These are phyloP conservation scores for Apis cerana DNA, from an alignment of 1,140 invertebrate genomes.

Conservation along the genomic window DNA sequence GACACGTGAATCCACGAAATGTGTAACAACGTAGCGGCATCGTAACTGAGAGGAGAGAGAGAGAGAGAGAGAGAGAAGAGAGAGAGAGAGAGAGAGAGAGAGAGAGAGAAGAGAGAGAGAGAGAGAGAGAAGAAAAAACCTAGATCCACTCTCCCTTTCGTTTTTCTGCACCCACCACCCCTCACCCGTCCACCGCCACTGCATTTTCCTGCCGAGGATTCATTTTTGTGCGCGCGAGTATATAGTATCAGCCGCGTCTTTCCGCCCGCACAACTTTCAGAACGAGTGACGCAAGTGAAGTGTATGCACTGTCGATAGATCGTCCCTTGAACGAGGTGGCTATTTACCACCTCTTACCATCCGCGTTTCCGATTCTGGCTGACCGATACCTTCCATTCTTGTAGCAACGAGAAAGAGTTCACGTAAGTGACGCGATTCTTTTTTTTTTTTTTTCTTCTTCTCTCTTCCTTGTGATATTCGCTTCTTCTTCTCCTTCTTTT, in stretches of 20 bases:
- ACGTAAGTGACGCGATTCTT: conserved; percentile 11
- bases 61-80: too few species aligned
- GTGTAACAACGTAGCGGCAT: conserved; percentile 28
- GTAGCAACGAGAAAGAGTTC: too few species aligned
- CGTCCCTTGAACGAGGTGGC: not conserved
- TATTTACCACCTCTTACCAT: not conserved
- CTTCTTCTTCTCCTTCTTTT: too few species aligned
- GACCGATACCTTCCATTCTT: not conserved
- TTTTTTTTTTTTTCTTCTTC: not conserved
- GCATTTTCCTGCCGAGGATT: not conserved
- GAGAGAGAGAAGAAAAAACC: too few species aligned
- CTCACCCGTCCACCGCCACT: not conserved
- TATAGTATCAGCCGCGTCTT: conserved; percentile 3
- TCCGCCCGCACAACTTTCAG: conserved; percentile 5
- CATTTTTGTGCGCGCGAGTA: conserved; percentile 23
- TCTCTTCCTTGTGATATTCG: not conserved
- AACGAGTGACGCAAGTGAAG: conserved; percentile 45
- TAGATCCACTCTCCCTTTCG: not conserved
- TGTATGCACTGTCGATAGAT: conserved; percentile 9
- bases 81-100: not conserved
- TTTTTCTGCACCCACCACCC: not conserved
- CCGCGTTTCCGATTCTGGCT: not conserved
- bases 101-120: too few species aligned
- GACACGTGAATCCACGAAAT: conserved; percentile 52
- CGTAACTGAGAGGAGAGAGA: not conserved